Conservation (phyloP, 2,113 vertebrate genomes). For the Bufo bufo region DNA sequence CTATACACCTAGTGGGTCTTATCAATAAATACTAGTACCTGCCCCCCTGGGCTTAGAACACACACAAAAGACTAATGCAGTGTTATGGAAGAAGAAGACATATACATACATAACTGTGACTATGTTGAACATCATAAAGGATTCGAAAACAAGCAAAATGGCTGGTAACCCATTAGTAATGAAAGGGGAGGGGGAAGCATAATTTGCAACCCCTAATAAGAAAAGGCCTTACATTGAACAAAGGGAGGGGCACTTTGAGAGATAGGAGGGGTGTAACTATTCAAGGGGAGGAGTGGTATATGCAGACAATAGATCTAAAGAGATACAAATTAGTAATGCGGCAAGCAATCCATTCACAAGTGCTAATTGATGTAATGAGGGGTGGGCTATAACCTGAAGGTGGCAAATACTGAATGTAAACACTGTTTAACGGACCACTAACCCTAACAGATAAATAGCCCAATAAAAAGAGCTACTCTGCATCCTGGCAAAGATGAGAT, state of each 20-base stretch:
- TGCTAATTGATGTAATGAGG: slow-evolving; percentile 8
- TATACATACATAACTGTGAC: not conserved
- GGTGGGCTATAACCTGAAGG: not conserved
- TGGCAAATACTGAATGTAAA: not conserved
- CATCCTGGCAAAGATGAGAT: not conserved
- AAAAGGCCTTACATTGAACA: not conserved
- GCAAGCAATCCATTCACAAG: not conserved
- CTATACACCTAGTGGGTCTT: no score
- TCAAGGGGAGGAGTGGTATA: slow-evolving; percentile 1
- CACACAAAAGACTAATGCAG: not conserved
- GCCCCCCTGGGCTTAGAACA: not conserved
- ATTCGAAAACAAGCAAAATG: not conserved
- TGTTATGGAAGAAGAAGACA: not conserved
- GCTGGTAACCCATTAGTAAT: not conserved
- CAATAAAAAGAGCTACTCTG: not conserved
- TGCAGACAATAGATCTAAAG: not conserved
- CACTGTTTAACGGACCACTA: not conserved
- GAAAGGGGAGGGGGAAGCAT: not conserved
- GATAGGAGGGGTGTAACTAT: not conserved
- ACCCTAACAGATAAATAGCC: not conserved
- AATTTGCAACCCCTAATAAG: not conserved
- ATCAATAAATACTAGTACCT: no score
- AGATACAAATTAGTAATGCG: not conserved
- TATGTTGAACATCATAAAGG: not conserved
- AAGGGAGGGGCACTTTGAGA: not conserved